Evolutionary conservation across 1,140 invertebrate species (phyloP), one percentile per base, ranked within the genome.

Genomic region (Laupala kohalensis): DNA sequence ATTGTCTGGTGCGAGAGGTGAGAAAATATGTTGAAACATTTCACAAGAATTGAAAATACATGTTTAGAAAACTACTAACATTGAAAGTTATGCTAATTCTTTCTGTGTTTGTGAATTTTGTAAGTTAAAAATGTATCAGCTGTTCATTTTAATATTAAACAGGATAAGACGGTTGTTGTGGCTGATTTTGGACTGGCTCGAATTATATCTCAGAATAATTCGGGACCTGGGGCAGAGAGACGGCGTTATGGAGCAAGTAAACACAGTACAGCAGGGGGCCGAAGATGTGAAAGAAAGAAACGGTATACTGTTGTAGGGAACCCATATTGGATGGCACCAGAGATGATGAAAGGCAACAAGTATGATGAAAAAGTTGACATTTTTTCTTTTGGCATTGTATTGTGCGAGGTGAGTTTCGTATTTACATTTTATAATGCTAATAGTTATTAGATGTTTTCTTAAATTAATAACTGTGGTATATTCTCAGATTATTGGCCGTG

Each of bases 301-400:
- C 78, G 89, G 25, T 89, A 88, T 75, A 91, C 89, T 65, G 91
- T 95, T 25, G 93, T 97, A 0, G 95, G 95, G 0, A 96, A 96
- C 83, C 95, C 95, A 6, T 97, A 96, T 79, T 98, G 94, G 95
- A 98, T 98, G 95, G 95, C 96, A 0, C 96, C 96, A 5, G 96
- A 98, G 81, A 97, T 97, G 90, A 94, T 98, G 88, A 94, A 93
- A 79, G 95, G 94, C 26, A 90, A 95, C 74, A 93, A 93, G 76
- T 98, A 98, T 79, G 93, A 98, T 80, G 95, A 98, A 80, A 95
- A 97, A 83, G 95, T 97, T 19, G 96, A 98, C 80, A 90, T 98
- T 71, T 98, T 98, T 80, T 97, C 95, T 28, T 97, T 95, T 83
- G 96, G 96, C 5, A 97, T 98, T 67, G 92, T 98, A 71, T 82